Conservation (phyloP, 2,797 vertebrate genomes). For the Perdix hodgsoniae region DNA sequence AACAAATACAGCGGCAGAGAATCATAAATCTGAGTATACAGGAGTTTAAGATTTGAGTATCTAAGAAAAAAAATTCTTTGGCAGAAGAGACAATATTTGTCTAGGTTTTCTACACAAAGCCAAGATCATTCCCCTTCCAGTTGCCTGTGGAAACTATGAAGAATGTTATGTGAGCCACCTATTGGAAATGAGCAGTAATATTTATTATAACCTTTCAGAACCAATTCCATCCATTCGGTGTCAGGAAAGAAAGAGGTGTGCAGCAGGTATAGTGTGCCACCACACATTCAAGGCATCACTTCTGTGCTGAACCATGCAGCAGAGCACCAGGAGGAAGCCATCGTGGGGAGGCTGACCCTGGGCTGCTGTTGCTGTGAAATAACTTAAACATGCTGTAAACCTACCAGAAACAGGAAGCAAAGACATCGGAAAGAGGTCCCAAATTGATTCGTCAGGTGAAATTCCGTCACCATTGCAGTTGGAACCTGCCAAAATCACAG, state of each 20-base stretch:
- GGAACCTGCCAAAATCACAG: slow-evolving; percentile 17
- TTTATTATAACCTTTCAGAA: neutral
- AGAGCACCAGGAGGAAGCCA: accelerated
- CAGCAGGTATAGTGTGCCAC: neutral
- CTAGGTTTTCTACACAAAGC: neutral
- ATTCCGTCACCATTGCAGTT: neutral
- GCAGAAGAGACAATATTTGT: neutral
- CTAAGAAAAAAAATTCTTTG: neutral
- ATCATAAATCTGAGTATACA: neutral
- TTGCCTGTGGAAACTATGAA: neutral
- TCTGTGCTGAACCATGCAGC: neutral
- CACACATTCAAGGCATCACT: accelerated
- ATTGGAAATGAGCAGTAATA: neutral
- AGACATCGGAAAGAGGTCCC: neutral
- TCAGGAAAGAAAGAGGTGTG: neutral
- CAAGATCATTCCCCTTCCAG: neutral
- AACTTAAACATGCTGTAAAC: neutral
- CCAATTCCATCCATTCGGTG: neutral
- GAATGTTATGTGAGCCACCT: accelerated
- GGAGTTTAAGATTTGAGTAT: neutral
- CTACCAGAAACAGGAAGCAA: neutral
- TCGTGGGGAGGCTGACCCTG: accelerated
- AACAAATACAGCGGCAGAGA: neutral
- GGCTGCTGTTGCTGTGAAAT: neutral
- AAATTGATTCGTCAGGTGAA: neutral